Percentiles rank a stretch among this genome's conserved stretches.
phyloP scores from a whole-genome alignment of 1,140 invertebrate genomes.

The Drosophila sp. region DNA sequence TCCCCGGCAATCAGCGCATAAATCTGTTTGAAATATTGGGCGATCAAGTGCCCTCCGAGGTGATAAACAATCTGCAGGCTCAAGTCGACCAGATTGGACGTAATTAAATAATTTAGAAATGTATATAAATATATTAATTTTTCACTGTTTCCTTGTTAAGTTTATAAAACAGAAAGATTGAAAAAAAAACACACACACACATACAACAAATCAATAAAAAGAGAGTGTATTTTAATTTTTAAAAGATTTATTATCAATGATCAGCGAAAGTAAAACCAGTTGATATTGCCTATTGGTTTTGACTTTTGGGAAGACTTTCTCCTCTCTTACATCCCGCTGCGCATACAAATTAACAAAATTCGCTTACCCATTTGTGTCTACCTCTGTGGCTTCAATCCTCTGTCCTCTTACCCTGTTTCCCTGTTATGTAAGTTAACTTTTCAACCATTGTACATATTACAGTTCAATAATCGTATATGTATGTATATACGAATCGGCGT shows the following conservation, averaged over 20 bases:
- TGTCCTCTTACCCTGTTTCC: constrained; percentile 58
- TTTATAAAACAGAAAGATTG: constrained; percentile 43
- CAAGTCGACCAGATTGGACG: constrained; percentile 92
- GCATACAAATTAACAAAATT: constrained; percentile 71
- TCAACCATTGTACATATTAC: constrained; percentile 47
- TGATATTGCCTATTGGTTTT: constrained; percentile 50
- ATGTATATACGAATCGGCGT: constrained; percentile 8
- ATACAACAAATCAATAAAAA: constrained; percentile 52
- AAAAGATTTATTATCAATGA: constrained; percentile 21
- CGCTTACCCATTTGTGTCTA: constrained; percentile 19
- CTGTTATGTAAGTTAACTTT: constrained; percentile 61
- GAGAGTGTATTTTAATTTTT: constrained; percentile 32
- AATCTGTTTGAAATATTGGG: constrained; percentile 92
- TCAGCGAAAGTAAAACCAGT: constrained; percentile 73
- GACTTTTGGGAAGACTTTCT: constrained; percentile 56
- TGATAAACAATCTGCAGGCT: constrained; percentile 92
- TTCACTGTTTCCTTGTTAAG: constrained; percentile 65
- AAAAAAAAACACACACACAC: constrained; percentile 40
- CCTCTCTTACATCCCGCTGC: constrained; percentile 56
- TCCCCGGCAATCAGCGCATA: constrained; percentile 91
- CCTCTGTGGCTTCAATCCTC: background rate
- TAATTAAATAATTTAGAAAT: constrained; percentile 82
- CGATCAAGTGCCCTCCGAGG: constrained; percentile 91
- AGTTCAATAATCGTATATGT: constrained; percentile 56
- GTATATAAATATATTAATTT: constrained; percentile 39